Conservation (phyloP, 2,888 invertebrate genomes). For the Adineta ricciae region DNA sequence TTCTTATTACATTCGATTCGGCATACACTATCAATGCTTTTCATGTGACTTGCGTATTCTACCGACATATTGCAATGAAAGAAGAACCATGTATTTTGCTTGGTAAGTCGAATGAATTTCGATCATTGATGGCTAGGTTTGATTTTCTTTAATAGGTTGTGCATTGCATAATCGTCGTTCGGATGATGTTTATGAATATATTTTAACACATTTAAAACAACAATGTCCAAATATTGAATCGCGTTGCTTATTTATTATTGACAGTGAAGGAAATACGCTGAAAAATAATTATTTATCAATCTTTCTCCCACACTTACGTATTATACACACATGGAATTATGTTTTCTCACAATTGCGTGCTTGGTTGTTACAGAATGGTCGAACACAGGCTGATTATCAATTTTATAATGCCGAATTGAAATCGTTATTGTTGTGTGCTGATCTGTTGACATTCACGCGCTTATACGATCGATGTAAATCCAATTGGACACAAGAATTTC, state of each 20-base stretch:
- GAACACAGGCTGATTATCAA: conserved; percentile 20
- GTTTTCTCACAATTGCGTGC: conserved; percentile 4
- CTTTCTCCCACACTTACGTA: not conserved
- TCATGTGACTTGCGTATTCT: not conserved
- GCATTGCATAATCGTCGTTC: conserved; percentile 15
- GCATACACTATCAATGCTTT: not conserved
- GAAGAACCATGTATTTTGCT: conserved; percentile 18
- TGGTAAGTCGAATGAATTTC: not conserved
- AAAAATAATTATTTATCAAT: not conserved
- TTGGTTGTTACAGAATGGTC: conserved; percentile 12
- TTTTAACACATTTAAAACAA: conserved; percentile 22
- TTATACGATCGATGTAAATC: conserved; percentile 15
- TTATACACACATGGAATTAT: conserved; percentile 19
- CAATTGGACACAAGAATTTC: conserved; percentile 21
- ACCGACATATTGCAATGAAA: not conserved
- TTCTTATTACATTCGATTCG: conserved; percentile 21
- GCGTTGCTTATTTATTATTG: conserved; percentile 8
- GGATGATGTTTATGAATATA: conserved; percentile 16
- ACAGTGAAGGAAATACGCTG: not conserved
- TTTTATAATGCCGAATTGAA: conserved; percentile 21
- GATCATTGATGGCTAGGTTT: not conserved
- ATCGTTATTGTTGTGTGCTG: not conserved
- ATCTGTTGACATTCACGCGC: not conserved
- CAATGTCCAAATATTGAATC: conserved; percentile 15
- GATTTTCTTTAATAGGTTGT: not conserved